Evolutionary conservation across 2,797 vertebrate genomes (phyloP).

Genomic region (Spinibarbus caldwelli): DNA sequence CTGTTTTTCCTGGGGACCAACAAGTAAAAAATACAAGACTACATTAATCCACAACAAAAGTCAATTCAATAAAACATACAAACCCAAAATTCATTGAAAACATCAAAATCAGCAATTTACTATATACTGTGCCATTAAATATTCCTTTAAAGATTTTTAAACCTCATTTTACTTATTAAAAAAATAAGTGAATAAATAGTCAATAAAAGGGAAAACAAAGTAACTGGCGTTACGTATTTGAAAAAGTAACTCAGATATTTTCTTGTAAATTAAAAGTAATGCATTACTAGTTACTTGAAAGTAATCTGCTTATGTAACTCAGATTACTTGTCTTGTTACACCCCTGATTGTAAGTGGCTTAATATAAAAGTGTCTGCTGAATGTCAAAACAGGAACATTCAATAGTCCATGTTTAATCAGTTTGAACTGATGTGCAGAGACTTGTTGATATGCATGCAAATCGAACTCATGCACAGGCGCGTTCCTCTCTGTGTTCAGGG

Average conservation of each 20-base stretch:
- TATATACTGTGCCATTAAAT: no score
- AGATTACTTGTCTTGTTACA: no score
- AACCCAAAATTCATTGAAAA: no score
- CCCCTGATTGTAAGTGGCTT: neutral
- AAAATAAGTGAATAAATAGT: no score
- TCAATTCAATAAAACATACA: no score
- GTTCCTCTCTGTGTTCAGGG: slow-evolving; percentile 72
- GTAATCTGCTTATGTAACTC: neutral
- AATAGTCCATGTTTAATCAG: neutral
- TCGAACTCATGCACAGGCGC: neutral
- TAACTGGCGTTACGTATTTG: neutral
- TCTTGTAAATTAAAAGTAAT: neutral
- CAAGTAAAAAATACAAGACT: no score
- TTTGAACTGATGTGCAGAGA: neutral
- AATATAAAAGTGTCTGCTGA: neutral
- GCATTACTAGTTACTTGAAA: neutral
- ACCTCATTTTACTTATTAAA: no score
- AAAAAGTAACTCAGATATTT: neutral
- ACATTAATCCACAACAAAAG: no score
- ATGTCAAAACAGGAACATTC: neutral
- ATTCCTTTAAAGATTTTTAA: no score
- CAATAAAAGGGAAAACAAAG: no score
- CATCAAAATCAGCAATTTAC: no score
- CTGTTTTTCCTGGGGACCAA: no score
- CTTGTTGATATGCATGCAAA: neutral